Evolutionary conservation across 23 tunicate species (phyloP).

Genomic region (Trididemnum clinides): DNA sequence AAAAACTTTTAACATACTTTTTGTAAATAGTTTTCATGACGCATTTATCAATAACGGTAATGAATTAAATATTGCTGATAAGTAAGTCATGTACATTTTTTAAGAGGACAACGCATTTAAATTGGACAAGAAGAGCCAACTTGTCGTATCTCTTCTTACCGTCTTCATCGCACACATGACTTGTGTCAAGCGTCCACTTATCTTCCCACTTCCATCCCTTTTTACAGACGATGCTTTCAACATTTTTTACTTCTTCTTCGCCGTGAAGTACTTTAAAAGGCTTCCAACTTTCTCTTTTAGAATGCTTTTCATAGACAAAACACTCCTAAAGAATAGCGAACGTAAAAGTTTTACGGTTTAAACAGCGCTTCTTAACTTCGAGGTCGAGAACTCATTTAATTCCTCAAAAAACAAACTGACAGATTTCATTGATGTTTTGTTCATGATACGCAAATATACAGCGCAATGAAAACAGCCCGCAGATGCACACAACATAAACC

Average conservation of each 20-base stretch:
- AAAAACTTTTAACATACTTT: too few species aligned
- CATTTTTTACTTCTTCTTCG: neutral
- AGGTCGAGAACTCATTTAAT: too few species aligned
- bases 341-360: neutral
- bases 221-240: slow-evolving; percentile 31
- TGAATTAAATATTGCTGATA: too few species aligned
- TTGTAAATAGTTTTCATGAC: too few species aligned
- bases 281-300: neutral
- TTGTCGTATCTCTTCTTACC: slow-evolving; percentile 54
- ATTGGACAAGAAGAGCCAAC: too few species aligned
- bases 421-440: neutral
- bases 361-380: neutral
- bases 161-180: slow-evolving; percentile 84
- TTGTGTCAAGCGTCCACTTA: slow-evolving; percentile 67
- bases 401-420: neutral
- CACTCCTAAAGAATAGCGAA: neutral
- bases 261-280: neutral
- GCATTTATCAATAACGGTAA: too few species aligned
- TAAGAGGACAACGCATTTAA: too few species aligned
- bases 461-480: neutral
- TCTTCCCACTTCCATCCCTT: slow-evolving; percentile 87
- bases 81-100: too few species aligned
- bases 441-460: neutral
- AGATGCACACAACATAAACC: too few species aligned
- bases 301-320: neutral